These are phyloP conservation scores for Carcharodon carcharias DNA, from an alignment of 2,797 vertebrate species.

Conservation along the genomic window DNA sequence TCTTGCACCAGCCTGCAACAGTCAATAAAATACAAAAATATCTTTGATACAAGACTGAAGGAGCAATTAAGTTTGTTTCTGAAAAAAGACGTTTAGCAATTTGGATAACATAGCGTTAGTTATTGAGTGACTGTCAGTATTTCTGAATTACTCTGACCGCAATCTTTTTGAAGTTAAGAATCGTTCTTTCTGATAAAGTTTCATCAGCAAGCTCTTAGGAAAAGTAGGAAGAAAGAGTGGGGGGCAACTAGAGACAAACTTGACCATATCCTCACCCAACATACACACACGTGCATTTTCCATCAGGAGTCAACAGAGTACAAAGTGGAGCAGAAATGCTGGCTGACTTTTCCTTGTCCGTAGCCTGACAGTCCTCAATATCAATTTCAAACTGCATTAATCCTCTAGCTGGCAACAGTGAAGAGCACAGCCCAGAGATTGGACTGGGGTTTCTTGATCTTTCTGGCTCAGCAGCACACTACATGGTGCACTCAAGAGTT, in stretches of 20 bases:
- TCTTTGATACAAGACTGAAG: too few relatives aligned
- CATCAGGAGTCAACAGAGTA: background rate
- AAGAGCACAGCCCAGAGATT: background rate
- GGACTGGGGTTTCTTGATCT: background rate
- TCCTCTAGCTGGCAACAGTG: background rate
- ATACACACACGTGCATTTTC: background rate
- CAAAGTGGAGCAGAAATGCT: background rate
- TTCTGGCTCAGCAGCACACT: background rate
- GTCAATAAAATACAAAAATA: too few relatives aligned
- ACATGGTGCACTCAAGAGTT: background rate
- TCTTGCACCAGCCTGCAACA: too few relatives aligned
- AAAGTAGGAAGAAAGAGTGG: background rate
- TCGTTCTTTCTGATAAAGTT: background rate
- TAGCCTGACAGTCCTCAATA: background rate
- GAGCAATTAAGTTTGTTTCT: too few relatives aligned
- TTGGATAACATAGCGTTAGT: too few relatives aligned
- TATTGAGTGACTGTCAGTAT: background rate
- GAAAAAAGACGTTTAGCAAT: too few relatives aligned
- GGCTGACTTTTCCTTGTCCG: background rate
- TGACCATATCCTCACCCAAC: background rate
- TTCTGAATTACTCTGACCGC: background rate
- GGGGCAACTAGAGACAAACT: background rate
- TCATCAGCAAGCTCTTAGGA: background rate
- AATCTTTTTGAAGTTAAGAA: background rate
- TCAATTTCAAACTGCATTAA: background rate